phyloP scores from a whole-genome alignment of 2,888 invertebrate genomes.

The Pherbina coryleti region DNA sequence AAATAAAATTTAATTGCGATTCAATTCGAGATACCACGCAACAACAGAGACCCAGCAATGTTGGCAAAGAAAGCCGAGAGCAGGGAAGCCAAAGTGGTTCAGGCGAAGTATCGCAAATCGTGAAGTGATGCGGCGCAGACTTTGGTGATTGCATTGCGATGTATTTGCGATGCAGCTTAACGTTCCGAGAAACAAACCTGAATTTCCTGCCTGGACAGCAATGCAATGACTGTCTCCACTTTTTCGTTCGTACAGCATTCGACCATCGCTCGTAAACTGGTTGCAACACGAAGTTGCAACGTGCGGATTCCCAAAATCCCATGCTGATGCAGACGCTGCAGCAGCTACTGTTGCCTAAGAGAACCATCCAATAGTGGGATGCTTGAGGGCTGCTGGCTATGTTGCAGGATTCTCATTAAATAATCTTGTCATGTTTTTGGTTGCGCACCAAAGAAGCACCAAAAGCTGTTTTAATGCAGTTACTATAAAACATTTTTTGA shows the following conservation, averaged over 20 bases:
- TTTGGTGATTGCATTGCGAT: not conserved
- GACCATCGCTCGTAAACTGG: conserved; percentile 1
- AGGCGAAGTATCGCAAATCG: not conserved
- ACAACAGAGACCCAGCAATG: not conserved
- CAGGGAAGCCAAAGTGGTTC: conserved; percentile 44
- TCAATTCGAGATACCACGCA: conserved; percentile 58
- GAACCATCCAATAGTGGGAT: not conserved
- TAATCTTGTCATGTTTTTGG: not conserved
- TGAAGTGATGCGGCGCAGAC: conserved; percentile 43
- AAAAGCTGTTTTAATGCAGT: not conserved
- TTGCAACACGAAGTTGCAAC: not conserved
- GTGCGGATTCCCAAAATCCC: not conserved
- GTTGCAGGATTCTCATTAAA: conserved; percentile 14
- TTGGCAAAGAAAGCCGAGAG: conserved; percentile 25
- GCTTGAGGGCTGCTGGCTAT: not conserved
- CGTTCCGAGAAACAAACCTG: conserved; percentile 46
- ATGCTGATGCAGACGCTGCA: not conserved
- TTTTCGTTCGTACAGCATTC: conserved; percentile 52
- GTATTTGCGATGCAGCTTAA: not conserved
- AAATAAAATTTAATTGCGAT: conserved; percentile 64
- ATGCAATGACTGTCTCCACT: conserved; percentile 53
- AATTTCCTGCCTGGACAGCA: conserved; percentile 53
- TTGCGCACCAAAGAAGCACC: not conserved
- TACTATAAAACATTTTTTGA: not conserved
- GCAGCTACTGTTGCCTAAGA: conserved; percentile 10